Evolutionary conservation across 2,797 vertebrate genomes (phyloP).

Genomic region (Fistularia commersonii): DNA sequence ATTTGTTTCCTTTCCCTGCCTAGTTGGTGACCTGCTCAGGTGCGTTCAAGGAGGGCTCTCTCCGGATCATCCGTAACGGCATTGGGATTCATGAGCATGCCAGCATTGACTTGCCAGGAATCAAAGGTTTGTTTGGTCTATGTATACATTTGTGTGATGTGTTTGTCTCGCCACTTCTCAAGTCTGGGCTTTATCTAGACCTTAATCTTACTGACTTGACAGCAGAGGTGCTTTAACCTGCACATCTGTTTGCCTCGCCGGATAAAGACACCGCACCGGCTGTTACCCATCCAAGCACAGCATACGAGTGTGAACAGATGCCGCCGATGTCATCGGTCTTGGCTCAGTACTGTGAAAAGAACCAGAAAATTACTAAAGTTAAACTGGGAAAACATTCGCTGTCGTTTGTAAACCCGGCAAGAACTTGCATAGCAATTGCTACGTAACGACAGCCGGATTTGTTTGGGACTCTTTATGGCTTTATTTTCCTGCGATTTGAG

Average conservation of each 20-base stretch:
- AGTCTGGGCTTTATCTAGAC: constrained; percentile 23
- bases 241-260: constrained; percentile 36
- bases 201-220: constrained; percentile 23
- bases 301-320: constrained; percentile 31
- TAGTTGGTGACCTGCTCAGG: constrained; percentile 98
- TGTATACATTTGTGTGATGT: constrained; percentile 1
- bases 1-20: constrained; percentile 28
- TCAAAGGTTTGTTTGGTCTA: constrained; percentile 73
- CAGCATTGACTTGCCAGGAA: constrained; percentile 96
- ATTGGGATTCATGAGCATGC: constrained; percentile 98
- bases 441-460: no score
- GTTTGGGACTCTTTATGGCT: no score
- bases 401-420: constrained; percentile 28
- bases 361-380: constrained; percentile 17
- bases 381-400: constrained; percentile 34
- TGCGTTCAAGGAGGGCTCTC: constrained; percentile 96
- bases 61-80: constrained; percentile 95
- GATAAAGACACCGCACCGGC: constrained; percentile 33
- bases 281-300: constrained; percentile 23
- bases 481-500: no score
- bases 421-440: not conserved
- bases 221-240: constrained; percentile 21
- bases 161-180: constrained; percentile 2
- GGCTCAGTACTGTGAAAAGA: constrained; percentile 17
- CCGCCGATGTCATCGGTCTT: constrained; percentile 25